These are phyloP conservation scores for Acanthurus leucopareius DNA, from an alignment of 2,797 vertebrate genomes.

Conservation along the genomic window DNA sequence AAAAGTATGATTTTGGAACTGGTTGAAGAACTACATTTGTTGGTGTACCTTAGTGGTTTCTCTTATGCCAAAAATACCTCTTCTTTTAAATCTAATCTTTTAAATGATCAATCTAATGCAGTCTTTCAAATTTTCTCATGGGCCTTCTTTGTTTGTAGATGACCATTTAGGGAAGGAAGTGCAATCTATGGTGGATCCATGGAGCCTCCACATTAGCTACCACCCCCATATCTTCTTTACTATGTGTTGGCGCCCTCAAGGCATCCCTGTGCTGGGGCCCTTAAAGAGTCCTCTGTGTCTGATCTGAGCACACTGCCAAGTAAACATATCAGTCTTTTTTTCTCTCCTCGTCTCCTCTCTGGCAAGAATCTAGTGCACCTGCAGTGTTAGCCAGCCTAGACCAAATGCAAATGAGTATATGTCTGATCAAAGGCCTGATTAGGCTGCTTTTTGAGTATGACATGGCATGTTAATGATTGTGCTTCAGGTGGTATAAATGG, in stretches of 20 bases:
- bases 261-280: constrained; percentile 43
- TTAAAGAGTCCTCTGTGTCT: constrained; percentile 76
- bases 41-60: background rate
- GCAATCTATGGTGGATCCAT: constrained; percentile 34
- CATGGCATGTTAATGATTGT: constrained; percentile 71
- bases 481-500: constrained; percentile 49
- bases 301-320: constrained; percentile 64
- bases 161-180: constrained; percentile 5
- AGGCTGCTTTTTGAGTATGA: constrained; percentile 61
- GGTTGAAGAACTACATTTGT: background rate
- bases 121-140: constrained; percentile 16
- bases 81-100: constrained; percentile 10
- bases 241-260: constrained; percentile 50
- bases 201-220: constrained; percentile 50
- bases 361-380: constrained; percentile 79
- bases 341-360: constrained; percentile 61
- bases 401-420: constrained; percentile 77
- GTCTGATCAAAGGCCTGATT: constrained; percentile 73
- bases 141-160: constrained; percentile 6
- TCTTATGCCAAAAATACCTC: background rate
- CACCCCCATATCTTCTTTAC: constrained; percentile 36
- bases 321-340: constrained; percentile 64
- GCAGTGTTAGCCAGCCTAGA: constrained; percentile 66
- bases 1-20: background rate
- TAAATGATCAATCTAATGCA: constrained; percentile 2